These are phyloP conservation scores for Adela reaumurella DNA, from an alignment of 2,888 invertebrate genomes.

Conservation along the genomic window DNA sequence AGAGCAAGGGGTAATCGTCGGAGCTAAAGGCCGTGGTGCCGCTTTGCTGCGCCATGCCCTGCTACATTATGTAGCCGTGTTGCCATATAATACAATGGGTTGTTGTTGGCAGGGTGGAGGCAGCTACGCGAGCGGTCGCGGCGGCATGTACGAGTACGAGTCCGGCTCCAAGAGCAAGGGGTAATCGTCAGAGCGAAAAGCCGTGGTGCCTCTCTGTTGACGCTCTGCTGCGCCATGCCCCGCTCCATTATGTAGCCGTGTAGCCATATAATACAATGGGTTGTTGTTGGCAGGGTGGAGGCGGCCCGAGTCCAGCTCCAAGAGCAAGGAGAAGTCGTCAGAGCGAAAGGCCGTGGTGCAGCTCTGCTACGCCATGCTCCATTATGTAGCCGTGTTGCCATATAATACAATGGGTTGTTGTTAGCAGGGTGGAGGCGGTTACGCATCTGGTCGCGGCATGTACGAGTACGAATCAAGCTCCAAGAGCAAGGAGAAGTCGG, in stretches of 20 bases:
- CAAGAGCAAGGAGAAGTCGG: conserved; percentile 72
- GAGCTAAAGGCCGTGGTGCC: too few relatives aligned
- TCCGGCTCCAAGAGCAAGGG: conserved; percentile 71
- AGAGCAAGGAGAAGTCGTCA: too few relatives aligned
- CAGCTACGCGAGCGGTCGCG: conserved; percentile 56
- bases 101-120: conserved; percentile 54
- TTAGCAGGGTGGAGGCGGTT: conserved; percentile 56
- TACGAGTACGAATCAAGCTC: conserved; percentile 79
- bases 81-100: too few relatives aligned
- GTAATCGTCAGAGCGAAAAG: conserved; percentile 73
- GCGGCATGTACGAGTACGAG: conserved; percentile 73
- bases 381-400: too few relatives aligned
- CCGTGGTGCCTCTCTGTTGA: conserved; percentile 83
- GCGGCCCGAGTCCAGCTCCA: too few relatives aligned
- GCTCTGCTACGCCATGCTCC: too few relatives aligned
- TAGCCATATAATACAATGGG: too few relatives aligned
- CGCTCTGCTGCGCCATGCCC: conserved; percentile 86
- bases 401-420: neutral
- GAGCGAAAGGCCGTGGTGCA: too few relatives aligned
- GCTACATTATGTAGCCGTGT: too few relatives aligned
- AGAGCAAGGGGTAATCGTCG: too few relatives aligned
- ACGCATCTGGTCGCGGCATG: conserved; percentile 63
- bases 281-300: too few relatives aligned
- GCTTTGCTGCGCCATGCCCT: too few relatives aligned
- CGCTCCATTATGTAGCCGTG: conserved; percentile 73